Conservation (phyloP, 2,797 vertebrate species). For the Scomberomorus guttatus region DNA sequence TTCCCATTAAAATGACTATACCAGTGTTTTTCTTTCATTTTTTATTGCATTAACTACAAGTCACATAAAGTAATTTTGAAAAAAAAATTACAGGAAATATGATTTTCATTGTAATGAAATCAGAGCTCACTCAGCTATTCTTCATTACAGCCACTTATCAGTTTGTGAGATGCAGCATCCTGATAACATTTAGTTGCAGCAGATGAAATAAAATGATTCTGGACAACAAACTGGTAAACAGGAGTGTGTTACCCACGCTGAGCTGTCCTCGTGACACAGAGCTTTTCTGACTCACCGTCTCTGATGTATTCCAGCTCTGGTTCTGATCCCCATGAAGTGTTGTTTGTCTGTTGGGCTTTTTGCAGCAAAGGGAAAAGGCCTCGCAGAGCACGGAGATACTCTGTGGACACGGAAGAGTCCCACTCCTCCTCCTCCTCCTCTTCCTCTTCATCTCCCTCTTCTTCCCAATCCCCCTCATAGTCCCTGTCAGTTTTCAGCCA, state of each 20-base stretch:
- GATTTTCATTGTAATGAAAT: too few relatives aligned
- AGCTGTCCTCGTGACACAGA: neutral
- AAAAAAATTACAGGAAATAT: too few relatives aligned
- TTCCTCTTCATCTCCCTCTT: conserved; percentile 62
- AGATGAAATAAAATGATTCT: neutral
- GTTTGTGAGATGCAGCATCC: neutral
- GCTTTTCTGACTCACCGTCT: conserved; percentile 84
- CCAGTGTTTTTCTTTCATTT: neutral
- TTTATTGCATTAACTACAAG: neutral
- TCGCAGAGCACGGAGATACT: conserved; percentile 76
- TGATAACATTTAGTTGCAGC: neutral
- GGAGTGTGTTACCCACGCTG: neutral
- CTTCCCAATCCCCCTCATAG: conserved; percentile 81
- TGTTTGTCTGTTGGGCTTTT: conserved; percentile 73
- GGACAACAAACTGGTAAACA: neutral
- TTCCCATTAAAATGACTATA: too few relatives aligned
- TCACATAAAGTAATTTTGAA: too few relatives aligned
- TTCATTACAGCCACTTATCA: neutral
- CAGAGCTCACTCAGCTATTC: neutral
- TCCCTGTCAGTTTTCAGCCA: conserved; percentile 63
- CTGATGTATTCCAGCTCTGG: conserved; percentile 89
- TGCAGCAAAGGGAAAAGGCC: conserved; percentile 82
- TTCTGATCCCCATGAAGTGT: conserved; percentile 82
- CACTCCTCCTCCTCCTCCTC: conserved; percentile 63
- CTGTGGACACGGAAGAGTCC: conserved; percentile 62